These are phyloP conservation scores for Emesis russula DNA, from an alignment of 2,888 invertebrate genomes.

Conservation along the genomic window DNA sequence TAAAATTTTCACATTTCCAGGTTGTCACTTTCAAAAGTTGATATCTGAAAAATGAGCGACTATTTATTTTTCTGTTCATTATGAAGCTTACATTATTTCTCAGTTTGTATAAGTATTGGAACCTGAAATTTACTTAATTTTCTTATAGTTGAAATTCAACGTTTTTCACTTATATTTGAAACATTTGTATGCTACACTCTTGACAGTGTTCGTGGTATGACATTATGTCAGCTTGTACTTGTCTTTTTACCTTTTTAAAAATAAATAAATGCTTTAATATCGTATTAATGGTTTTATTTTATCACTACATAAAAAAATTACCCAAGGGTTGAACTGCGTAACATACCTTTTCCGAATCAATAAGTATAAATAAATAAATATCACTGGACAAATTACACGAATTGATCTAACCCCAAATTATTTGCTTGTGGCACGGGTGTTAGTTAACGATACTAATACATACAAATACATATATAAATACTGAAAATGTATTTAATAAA, in stretches of 20 bases:
- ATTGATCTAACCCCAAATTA: too few relatives aligned
- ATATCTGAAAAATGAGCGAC: slow-evolving; percentile 34
- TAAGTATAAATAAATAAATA: too few relatives aligned
- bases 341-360: slow-evolving; percentile 18
- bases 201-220: slow-evolving; percentile 19
- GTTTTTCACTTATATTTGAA: slow-evolving; percentile 15
- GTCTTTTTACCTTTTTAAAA: slow-evolving; percentile 20
- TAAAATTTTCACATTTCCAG: slow-evolving; percentile 29
- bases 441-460: too few relatives aligned
- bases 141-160: slow-evolving; percentile 28
- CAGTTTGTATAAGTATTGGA: slow-evolving; percentile 29
- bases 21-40: slow-evolving; percentile 30
- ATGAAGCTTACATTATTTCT: slow-evolving; percentile 35
- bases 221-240: slow-evolving; percentile 32
- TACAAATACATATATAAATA: too few relatives aligned
- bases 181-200: slow-evolving; percentile 25
- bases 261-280: slow-evolving; percentile 27
- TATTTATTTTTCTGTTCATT: slow-evolving; percentile 32
- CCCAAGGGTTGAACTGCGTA: slow-evolving; percentile 33
- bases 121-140: slow-evolving; percentile 20
- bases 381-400: too few relatives aligned
- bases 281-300: slow-evolving; percentile 28
- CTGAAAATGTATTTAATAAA: too few relatives aligned
- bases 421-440: slow-evolving; percentile 11
- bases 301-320: slow-evolving; percentile 25